Evolutionary conservation across 2,113 vertebrate species (phyloP), one percentile per base, ranked within the genome.

Genomic region (Melanerpes aurifrons): DNA sequence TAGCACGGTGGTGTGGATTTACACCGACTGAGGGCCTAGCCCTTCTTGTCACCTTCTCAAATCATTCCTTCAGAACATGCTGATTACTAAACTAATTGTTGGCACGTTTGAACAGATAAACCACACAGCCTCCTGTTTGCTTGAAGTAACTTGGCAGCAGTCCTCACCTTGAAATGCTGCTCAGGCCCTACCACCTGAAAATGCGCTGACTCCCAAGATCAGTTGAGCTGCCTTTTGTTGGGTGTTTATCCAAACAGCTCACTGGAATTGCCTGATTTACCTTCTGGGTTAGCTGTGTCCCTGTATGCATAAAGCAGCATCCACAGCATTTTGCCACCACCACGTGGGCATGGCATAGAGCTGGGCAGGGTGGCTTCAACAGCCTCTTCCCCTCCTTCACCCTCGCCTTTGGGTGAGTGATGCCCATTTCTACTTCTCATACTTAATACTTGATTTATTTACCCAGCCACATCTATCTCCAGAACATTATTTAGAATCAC

Each of bases 81-180:
- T 72, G 85, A 92, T 92, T 68, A 77, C 93, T 74, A 82, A 77
- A 90, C 78, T 74, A 91, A 86, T 87, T 86, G 79, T 45, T 92
- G 82, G 72, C 89, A 78, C 2, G 0, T 77, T 92, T 72, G 77
- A 4, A 63, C 68, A 82, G 68, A 85, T 58, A 59, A 82, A 61
- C 37, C 2, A 3, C 93, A 48, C 53, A 58, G 69, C 85, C 79
- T 93, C 91, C 86, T 76, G 82, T 84, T 92, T 82, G 63, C 85
- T 82, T 1, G 0, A 68, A 88, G 89, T 56, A 79, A 76, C 83
- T 96, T 92, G 88, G 82, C 90, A 90, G 26, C 1, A 0, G 40
- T 62, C 7, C 5, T 31, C 82, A 64, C 86, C 80, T 81, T 93
- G 87, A 86, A 92, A 71, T 26, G 66, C 68, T 3, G 22, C 73